Conservation (phyloP, 2,797 vertebrate genomes). For the Galagoides demidoff region DNA sequence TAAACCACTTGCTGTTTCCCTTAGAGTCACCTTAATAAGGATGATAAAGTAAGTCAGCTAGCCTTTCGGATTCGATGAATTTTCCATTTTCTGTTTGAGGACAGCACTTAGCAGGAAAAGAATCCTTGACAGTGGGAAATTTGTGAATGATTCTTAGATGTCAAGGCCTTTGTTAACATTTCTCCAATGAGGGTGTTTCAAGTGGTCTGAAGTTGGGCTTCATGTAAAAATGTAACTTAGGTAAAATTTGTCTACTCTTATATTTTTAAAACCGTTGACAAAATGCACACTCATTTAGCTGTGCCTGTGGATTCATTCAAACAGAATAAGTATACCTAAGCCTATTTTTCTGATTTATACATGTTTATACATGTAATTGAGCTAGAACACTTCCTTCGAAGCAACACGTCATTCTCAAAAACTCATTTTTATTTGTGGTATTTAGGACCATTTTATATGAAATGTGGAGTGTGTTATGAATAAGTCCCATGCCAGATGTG, state of each 20-base stretch:
- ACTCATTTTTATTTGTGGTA: background rate
- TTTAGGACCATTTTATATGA: constrained; percentile 26
- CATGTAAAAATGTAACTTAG: constrained; percentile 11
- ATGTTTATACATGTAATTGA: background rate
- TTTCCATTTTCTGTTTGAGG: constrained; percentile 69
- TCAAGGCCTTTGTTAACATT: constrained; percentile 62
- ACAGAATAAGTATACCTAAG: background rate
- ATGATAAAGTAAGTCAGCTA: constrained; percentile 64
- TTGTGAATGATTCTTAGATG: constrained; percentile 59
- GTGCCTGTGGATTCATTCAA: constrained; percentile 12
- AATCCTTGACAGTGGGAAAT: background rate
- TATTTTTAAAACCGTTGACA: constrained; percentile 28
- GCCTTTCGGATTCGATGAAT: constrained; percentile 61
- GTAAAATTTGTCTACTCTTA: constrained; percentile 59
- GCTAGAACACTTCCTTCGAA: constrained; percentile 16
- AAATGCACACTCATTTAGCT: constrained; percentile 36
- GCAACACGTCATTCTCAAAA: constrained; percentile 22
- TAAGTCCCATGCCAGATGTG: background rate
- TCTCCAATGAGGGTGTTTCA: constrained; percentile 51
- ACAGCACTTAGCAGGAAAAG: constrained; percentile 56
- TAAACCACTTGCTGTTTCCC: constrained; percentile 47
- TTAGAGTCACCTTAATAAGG: constrained; percentile 58
- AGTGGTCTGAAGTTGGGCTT: constrained; percentile 56
- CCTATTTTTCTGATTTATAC: background rate
- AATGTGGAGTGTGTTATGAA: constrained; percentile 36